Percentiles rank a stretch among this genome's conserved stretches.
These are phyloP conservation scores for Agrotis exclamationis DNA, from an alignment of 2,888 invertebrate species.

Conservation along the genomic window DNA sequence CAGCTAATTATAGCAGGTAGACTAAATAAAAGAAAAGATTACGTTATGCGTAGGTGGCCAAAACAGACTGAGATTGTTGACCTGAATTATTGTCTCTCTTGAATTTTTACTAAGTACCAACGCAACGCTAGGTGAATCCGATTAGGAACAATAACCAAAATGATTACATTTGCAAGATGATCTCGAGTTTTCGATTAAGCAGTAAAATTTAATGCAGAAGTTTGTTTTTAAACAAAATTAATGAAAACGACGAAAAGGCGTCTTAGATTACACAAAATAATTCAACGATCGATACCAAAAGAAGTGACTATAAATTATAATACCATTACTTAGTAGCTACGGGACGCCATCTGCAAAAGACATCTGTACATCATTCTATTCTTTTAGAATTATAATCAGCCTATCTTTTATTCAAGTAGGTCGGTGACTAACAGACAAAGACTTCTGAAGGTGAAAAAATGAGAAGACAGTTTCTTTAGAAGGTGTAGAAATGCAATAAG, in stretches of 20 bases:
- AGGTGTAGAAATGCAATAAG: slow-evolving; percentile 14
- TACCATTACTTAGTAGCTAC: neutral
- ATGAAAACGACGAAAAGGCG: neutral
- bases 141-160: neutral
- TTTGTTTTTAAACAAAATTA: slow-evolving; percentile 4
- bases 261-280: neutral
- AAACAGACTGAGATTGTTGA: slow-evolving; percentile 11
- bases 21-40: slow-evolving; percentile 41
- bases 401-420: slow-evolving; percentile 1
- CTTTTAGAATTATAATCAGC: neutral
- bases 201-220: slow-evolving; percentile 1
- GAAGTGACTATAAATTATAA: too few relatives aligned
- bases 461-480: slow-evolving; percentile 9
- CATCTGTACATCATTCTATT: neutral
- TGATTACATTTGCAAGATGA: neutral
- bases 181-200: neutral
- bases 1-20: slow-evolving; percentile 30
- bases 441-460: slow-evolving; percentile 1
- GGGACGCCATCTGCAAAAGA: neutral
- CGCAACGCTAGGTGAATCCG: too few relatives aligned
- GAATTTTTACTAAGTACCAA: neutral
- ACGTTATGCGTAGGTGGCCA: slow-evolving; percentile 25
- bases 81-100: neutral
- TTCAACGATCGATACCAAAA: too few relatives aligned
- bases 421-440: neutral